Evolutionary conservation across 1,140 invertebrate species (phyloP), one percentile per base, ranked within the genome.

Genomic region (Triops longicaudatus): DNA sequence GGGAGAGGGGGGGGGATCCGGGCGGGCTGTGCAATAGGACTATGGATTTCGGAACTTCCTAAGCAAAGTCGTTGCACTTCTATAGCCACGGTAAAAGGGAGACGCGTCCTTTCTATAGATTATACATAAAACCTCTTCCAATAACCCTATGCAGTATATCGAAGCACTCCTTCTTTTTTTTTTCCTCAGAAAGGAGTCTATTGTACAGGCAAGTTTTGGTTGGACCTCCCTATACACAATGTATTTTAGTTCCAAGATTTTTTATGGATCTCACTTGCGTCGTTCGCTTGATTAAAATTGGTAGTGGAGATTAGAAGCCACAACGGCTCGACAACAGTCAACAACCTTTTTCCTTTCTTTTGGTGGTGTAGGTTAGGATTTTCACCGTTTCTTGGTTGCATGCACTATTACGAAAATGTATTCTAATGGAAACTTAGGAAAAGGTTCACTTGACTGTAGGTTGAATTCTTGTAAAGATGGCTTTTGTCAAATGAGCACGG

Each of bases 401-500:
- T n/a, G 50, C 50, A 7, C 50, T 63, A 6, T 63, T 63, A 6
- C 5, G 50, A 7, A 22, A 12, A 14, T 63, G 22, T 17, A 37
- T 63, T 63, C 14, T 63, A 63, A 17, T 6, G 50, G 22, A 63
- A n/a, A 63, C 17, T 6, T 17, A 63, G 50, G 22, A n/a, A 22
- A 63, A 63, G 50, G 6, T 6, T 63, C 50, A 14, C 50, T 63
- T 63, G 50, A n/a, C n/a, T n/a, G 10, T 63, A n/a, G 50, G 14
- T 63, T 63, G 50, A 22, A 2, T 17, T 63, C 7, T 63, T 17
- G 9, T 63, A 17, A 6, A 7, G 50, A 63, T 14, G 14, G 50
- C 50, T 63, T 63, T 63, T 63, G 50, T 63, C 50, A 63, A 63
- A 63, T 63, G 50, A 63, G 50, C 50, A n/a, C 22, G 50, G 50